phyloP scores from a whole-genome alignment of 2,797 vertebrate species.

The Morus bassanus region DNA sequence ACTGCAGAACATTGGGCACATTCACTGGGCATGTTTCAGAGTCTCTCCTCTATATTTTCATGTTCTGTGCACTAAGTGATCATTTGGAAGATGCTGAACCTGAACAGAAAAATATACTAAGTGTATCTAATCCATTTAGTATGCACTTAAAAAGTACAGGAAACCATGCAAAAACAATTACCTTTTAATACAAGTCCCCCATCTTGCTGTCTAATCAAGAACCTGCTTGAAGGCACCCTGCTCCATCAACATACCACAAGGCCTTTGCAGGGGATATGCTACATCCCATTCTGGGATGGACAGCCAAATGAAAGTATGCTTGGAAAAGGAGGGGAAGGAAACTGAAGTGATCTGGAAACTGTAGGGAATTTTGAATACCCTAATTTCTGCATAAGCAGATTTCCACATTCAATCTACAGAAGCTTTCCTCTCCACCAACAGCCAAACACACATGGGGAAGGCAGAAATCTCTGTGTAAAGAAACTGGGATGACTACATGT shows the following conservation, averaged over 20 bases:
- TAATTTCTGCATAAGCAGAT: background rate
- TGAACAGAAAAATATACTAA: background rate
- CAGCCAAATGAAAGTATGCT: background rate
- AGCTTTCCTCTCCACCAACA: background rate
- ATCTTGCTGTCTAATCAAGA: background rate
- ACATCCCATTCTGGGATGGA: background rate
- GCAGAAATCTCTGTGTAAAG: background rate
- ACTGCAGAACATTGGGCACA: background rate
- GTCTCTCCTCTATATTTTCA: background rate
- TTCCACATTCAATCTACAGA: background rate
- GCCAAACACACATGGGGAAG: background rate
- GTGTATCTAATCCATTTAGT: background rate
- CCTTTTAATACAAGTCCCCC: background rate
- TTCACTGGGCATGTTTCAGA: background rate
- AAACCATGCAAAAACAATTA: background rate
- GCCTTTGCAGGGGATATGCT: background rate
- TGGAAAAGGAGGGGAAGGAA: background rate
- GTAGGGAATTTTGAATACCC: background rate
- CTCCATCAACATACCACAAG: background rate
- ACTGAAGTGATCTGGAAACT: background rate
- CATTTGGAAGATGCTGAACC: background rate
- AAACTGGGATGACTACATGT: background rate
- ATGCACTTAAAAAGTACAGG: background rate
- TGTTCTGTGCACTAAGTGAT: background rate
- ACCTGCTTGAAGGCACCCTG: background rate